Evolutionary conservation across 2,888 invertebrate species (phyloP), one percentile per base, ranked within the genome.

Genomic region (Phytoseiulus persimilis): DNA sequence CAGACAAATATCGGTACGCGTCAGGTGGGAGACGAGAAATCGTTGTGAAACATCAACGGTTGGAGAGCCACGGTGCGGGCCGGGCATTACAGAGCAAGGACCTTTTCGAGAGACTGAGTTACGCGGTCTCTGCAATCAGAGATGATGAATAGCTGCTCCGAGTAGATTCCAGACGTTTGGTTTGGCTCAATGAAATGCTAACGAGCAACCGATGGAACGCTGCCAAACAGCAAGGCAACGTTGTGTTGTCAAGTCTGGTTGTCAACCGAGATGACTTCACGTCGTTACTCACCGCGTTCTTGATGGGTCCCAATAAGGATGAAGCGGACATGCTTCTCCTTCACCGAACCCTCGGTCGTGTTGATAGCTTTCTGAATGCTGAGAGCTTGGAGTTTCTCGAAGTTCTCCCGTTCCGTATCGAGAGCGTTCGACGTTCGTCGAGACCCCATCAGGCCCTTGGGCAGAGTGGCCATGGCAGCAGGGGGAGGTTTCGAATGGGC

Each of bases 281-380:
- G 1, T 65, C 18, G 18, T 65, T 65, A 32, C 87, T 87, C 33
- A 87, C 87, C 87, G n/a, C 87, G 87, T 87, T 87, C 87, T n/a
- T 87, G 83, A 46, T 87, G 46, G 6, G 45, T 39, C 28, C 39
- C 89, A 0, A 32, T 89, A 3, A 90, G 83, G 83, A 94, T 94
- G 94, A 95, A 95, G 91, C 99, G 95, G 84, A 98, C 97, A 95
- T 99, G 99, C 94, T 99, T 99, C 93, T 98, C 98, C 94, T 99
- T 99, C 0, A 98, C 96, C 0, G 99, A 98, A 14, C 95, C 95
- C 93, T 99, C 99, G 91, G 95, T 94, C 23, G 95, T 94, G 93
- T 96, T 98, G 91, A 99, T 95, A 32, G 99, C 99, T 93, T 99
- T 99, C 92, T 95, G 95, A 90, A 99, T 95, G 91, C 97, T 96